Evolutionary conservation across 2,888 invertebrate genomes (phyloP).

Genomic region (Conops quadrifasciatus): DNA sequence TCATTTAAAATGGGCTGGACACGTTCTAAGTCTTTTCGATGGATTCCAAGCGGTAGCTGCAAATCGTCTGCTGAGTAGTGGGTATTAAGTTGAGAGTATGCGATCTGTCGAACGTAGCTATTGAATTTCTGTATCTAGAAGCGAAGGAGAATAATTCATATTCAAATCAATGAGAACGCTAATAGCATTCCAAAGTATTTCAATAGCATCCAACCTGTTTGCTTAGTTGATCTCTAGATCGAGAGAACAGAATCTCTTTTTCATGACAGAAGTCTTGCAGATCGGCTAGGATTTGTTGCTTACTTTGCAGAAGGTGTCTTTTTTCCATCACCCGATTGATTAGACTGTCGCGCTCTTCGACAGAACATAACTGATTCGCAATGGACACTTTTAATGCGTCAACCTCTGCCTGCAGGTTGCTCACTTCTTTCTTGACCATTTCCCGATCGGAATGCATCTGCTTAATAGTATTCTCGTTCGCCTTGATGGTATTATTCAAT

Average conservation of each 20-base stretch:
- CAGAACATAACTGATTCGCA: slow-evolving; percentile 44
- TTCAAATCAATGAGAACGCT: too few relatives aligned
- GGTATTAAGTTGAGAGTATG: slow-evolving; percentile 45
- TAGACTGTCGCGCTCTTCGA: slow-evolving; percentile 49
- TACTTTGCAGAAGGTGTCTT: slow-evolving; percentile 48
- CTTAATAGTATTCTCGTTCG: slow-evolving; percentile 27
- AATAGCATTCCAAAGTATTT: not conserved
- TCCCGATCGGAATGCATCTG: slow-evolving; percentile 24
- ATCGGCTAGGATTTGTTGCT: slow-evolving; percentile 50
- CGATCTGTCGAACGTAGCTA: slow-evolving; percentile 46
- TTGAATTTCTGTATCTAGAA: slow-evolving; percentile 49
- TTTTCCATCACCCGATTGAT: slow-evolving; percentile 49
- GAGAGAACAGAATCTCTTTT: slow-evolving; percentile 53
- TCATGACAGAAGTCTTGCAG: slow-evolving; percentile 51
- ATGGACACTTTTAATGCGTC: slow-evolving; percentile 45
- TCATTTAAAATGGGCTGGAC: slow-evolving; percentile 37
- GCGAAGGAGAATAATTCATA: not conserved
- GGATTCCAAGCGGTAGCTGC: slow-evolving; percentile 48
- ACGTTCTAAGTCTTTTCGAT: slow-evolving; percentile 37
- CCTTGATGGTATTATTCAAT: slow-evolving; percentile 31
- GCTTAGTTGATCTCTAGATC: slow-evolving; percentile 52
- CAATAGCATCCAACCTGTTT: slow-evolving; percentile 47
- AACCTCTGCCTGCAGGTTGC: slow-evolving; percentile 40
- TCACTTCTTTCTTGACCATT: slow-evolving; percentile 34
- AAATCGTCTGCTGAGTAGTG: slow-evolving; percentile 42